Base-by-base conservation (phyloP, 2,797 vertebrate species). In the Tolypeutes matacus region DNA sequence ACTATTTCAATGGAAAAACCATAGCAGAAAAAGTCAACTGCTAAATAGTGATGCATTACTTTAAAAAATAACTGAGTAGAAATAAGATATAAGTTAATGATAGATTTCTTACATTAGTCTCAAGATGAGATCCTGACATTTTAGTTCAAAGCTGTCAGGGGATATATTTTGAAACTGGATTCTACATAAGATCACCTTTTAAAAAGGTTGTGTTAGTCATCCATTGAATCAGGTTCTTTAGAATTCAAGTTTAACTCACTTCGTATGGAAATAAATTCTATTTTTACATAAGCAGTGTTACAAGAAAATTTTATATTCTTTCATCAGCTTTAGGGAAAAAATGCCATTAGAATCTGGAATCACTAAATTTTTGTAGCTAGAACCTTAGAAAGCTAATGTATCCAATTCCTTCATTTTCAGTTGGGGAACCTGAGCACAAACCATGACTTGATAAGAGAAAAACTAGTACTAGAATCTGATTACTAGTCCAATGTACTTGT, bases 171-270 rank as follows among this genome's bases (percentile, higher is more conserved):
- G 36, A 95, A 90, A 85, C 34, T 75, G 72, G 83, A 90, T 91
- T 77, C 82, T 86, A 60, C 70, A 42, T 82, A 39, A 96, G 56
- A 77, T n/a, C 87, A 81, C 82, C n/a, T 94, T 89, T 86, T 82
- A 64, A 92, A 96, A 96, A 94, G 42, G 73, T 23, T 92, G 81
- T 77, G 94, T 95, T 67, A 94, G 75, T 95, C 95, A 96, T 67
- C 36, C 70, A 81, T 85, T 94, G 89, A 96, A 89, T 95, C 96
- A 96, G 77, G 15, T 62, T 67, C 78, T 96, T 91, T n/a, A 95
- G 58, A 95, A 97, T 76, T 46, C 60, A 94, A 93, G 56, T 81
- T 91, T 91, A 95, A 76, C 27, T 95, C 83, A 96, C 77, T 93
- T 95, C 39, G 92, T 86, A 94, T 27, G 84, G 56, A 96, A 96